phyloP scores from a whole-genome alignment of 2,888 invertebrate species.

The Drosophila fulvimacula region DNA sequence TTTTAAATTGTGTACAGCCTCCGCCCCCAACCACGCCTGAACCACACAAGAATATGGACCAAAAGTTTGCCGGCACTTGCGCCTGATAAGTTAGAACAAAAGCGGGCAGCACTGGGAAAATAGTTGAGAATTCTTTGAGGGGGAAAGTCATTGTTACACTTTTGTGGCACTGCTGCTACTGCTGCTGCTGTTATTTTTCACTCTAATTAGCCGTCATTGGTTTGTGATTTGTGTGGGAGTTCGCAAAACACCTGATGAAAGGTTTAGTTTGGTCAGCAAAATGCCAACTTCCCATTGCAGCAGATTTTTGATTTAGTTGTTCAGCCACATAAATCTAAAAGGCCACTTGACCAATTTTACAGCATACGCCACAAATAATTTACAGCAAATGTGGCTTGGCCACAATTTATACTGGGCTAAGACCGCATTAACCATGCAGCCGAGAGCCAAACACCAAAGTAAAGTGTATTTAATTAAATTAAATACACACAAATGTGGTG shows the following conservation, averaged over 20 bases:
- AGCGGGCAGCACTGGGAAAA: conserved; percentile 43
- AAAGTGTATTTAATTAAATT: conserved; percentile 76
- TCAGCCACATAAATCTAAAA: conserved; percentile 43
- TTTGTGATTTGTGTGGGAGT: conserved; percentile 74
- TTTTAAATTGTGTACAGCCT: conserved; percentile 65
- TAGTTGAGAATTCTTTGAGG: conserved; percentile 68
- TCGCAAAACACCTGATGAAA: conserved; percentile 42
- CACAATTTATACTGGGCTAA: conserved; percentile 73
- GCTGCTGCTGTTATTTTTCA: conserved; percentile 62
- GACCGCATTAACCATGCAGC: conserved; percentile 73
- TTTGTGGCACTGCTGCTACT: conserved; percentile 37
- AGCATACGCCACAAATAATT: conserved; percentile 58
- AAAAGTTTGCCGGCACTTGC: conserved; percentile 77
- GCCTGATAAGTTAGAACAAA: conserved; percentile 75
- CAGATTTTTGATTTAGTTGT: conserved; percentile 69
- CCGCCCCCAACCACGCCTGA: conserved; percentile 23
- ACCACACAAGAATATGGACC: conserved; percentile 54
- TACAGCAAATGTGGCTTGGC: conserved; percentile 73
- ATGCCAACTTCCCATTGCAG: conserved; percentile 49
- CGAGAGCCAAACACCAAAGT: conserved; percentile 33
- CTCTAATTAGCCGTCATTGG: conserved; percentile 79
- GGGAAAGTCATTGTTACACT: conserved; percentile 72
- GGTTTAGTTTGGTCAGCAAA: neutral
- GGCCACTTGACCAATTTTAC: conserved; percentile 16
- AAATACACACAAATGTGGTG: conserved; percentile 56